These are phyloP conservation scores for Bubalus kerabau DNA, from an alignment of 2,113 vertebrate species.

Conservation along the genomic window DNA sequence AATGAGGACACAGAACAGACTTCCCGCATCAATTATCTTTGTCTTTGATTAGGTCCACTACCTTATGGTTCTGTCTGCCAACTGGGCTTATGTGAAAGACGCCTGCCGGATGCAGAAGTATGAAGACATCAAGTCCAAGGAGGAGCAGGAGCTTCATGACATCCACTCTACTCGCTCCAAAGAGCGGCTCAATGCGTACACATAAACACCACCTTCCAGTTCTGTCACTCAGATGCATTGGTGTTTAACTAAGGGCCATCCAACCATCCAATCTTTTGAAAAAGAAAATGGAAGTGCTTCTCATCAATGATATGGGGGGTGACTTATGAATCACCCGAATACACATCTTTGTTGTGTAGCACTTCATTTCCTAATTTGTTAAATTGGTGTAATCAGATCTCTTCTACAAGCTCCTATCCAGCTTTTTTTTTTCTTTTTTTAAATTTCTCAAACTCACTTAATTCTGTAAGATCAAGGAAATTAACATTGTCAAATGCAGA, in stretches of 20 bases:
- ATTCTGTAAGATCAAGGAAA: constrained; percentile 76
- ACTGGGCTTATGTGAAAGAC: constrained; percentile 99
- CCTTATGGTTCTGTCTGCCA: constrained; percentile 98
- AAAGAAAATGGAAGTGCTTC: constrained; percentile 83
- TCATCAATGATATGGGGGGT: constrained; percentile 81
- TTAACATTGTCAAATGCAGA: constrained; percentile 78
- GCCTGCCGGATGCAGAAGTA: constrained; percentile 99
- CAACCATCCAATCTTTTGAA: constrained; percentile 76
- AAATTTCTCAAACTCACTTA: constrained; percentile 73
- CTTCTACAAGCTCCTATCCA: constrained; percentile 82
- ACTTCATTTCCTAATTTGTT: constrained; percentile 80
- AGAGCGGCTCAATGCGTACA: constrained; percentile 99
- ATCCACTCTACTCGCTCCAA: constrained; percentile 99
- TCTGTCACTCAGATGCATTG: constrained; percentile 79
- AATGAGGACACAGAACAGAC: background rate
- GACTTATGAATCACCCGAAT: constrained; percentile 72
- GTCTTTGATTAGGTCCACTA: constrained; percentile 91
- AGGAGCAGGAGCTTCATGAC: constrained; percentile 98
- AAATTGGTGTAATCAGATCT: constrained; percentile 78
- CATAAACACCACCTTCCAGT: constrained; percentile 83
- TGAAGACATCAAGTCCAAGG: constrained; percentile 99
- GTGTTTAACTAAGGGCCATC: constrained; percentile 83
- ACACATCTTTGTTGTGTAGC: constrained; percentile 80
- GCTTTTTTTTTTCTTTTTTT: constrained; percentile 57
- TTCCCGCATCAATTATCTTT: background rate